Conservation (phyloP, 2,888 invertebrate species). For the Altica lythri region DNA sequence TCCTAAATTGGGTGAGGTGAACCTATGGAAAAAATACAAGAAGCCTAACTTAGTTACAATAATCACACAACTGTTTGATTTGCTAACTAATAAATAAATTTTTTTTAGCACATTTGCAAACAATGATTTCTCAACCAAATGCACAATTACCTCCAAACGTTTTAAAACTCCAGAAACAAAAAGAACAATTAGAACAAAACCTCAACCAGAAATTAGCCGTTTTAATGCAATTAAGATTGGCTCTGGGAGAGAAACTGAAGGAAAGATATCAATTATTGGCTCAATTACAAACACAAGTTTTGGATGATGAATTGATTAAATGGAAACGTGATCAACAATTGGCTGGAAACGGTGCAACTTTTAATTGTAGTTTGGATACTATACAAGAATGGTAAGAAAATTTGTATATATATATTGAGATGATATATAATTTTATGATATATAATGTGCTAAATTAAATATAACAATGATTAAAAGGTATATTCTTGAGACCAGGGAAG, state of each 20-base stretch:
- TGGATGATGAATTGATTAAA: constrained; percentile 87
- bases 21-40: too few relatives aligned
- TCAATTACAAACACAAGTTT: constrained; percentile 75
- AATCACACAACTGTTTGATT: background rate
- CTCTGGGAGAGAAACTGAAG: constrained; percentile 76
- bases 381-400: constrained; percentile 87
- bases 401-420: too few relatives aligned
- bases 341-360: constrained; percentile 88
- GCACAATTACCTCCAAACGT: constrained; percentile 66
- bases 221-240: constrained; percentile 68
- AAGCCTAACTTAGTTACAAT: too few relatives aligned
- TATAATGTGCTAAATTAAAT: too few relatives aligned
- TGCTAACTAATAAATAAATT: background rate
- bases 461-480: too few relatives aligned
- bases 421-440: too few relatives aligned
- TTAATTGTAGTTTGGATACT: constrained; percentile 82
- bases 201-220: constrained; percentile 69
- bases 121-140: constrained; percentile 63
- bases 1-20: too few relatives aligned
- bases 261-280: constrained; percentile 72
- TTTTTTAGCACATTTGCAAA: constrained; percentile 67
- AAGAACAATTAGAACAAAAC: constrained; percentile 73
- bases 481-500: too few relatives aligned
- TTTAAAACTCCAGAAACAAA: constrained; percentile 70
- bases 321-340: constrained; percentile 96